Conservation (phyloP, 2,888 invertebrate genomes). For the Tetrapedia diversipes region DNA sequence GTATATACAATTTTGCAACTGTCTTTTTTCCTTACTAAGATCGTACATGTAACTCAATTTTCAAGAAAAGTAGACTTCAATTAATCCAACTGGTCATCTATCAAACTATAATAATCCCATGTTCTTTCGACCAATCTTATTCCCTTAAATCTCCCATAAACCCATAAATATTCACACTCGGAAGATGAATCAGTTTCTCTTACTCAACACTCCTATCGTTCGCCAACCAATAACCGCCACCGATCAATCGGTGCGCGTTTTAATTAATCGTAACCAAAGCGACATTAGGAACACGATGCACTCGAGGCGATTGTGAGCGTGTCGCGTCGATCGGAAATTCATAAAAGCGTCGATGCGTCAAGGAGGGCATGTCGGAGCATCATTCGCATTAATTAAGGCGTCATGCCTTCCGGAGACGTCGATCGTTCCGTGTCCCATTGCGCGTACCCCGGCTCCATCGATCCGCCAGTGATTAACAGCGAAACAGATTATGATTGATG, state of each 20-base stretch:
- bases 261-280: neutral
- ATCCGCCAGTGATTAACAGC: slow-evolving; percentile 38
- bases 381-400: slow-evolving; percentile 24
- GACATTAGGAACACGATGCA: neutral
- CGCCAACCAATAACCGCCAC: too few relatives aligned
- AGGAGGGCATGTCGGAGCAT: neutral
- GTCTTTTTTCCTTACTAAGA: too few relatives aligned
- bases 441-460: slow-evolving; percentile 12
- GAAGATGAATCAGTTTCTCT: too few relatives aligned
- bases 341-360: slow-evolving; percentile 12
- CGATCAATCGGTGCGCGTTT: neutral
- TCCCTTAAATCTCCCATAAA: too few relatives aligned
- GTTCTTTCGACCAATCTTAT: too few relatives aligned
- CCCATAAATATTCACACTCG: too few relatives aligned
- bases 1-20: too few relatives aligned
- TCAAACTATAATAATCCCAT: too few relatives aligned
- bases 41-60: too few relatives aligned
- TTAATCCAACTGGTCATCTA: too few relatives aligned
- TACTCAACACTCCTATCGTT: too few relatives aligned
- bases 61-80: too few relatives aligned
- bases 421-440: slow-evolving; percentile 24
- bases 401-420: neutral
- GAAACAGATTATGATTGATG: slow-evolving; percentile 63
- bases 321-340: neutral
- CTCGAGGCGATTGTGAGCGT: neutral